Evolutionary conservation across 1,140 invertebrate species (phyloP).

Genomic region (Philopotamus ludificatus): DNA sequence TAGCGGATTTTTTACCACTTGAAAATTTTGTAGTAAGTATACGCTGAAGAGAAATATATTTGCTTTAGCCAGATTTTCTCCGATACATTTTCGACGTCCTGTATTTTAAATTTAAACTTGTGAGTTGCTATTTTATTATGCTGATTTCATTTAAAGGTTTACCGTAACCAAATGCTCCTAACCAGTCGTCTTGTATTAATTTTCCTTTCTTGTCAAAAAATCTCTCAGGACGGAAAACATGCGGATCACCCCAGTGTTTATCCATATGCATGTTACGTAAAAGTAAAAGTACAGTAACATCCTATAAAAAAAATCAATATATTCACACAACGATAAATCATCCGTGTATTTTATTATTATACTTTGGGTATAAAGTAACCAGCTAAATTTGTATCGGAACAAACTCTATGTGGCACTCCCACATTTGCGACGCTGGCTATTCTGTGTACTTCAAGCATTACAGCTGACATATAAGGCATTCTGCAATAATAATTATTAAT

Average conservation of each 20-base stretch:
- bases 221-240: conserved; percentile 67
- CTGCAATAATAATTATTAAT: conserved; percentile 46
- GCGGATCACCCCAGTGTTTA: conserved; percentile 67
- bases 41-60: conserved; percentile 59
- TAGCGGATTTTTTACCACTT: conserved; percentile 13
- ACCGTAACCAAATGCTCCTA: conserved; percentile 74
- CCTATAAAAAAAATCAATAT: conserved; percentile 48
- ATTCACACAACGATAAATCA: background rate
- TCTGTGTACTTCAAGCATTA: conserved; percentile 62
- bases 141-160: no score
- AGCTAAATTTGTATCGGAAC: conserved; percentile 56
- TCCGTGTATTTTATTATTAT: background rate
- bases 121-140: no score
- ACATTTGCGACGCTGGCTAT: conserved; percentile 60
- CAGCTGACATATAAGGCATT: conserved; percentile 63
- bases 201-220: conserved; percentile 66
- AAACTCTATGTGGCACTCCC: conserved; percentile 62
- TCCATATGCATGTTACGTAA: conserved; percentile 70
- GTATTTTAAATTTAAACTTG: conserved; percentile 23
- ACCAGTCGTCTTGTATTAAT: conserved; percentile 57
- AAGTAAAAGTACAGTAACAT: conserved; percentile 67
- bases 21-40: conserved; percentile 39
- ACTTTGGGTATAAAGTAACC: conserved; percentile 68
- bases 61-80: conserved; percentile 60
- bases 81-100: conserved; percentile 64